Evolutionary conservation across 2,888 invertebrate species (phyloP).

Genomic region (Drosophila infuscata): DNA sequence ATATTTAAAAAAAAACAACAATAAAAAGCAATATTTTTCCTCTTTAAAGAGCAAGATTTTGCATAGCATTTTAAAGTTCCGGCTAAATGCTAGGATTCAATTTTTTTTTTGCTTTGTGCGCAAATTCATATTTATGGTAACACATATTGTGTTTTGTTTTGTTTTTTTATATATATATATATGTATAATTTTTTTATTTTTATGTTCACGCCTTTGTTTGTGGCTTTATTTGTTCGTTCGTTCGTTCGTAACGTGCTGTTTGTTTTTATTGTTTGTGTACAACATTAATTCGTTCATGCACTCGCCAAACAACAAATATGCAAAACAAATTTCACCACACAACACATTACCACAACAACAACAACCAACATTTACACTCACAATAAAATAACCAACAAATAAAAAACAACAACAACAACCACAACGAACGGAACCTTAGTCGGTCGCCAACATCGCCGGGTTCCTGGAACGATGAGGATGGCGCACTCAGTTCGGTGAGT

Average conservation of each 20-base stretch:
- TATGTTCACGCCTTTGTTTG: slow-evolving; percentile 62
- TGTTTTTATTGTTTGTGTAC: slow-evolving; percentile 75
- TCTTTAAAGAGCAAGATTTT: slow-evolving; percentile 2
- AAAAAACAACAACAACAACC: slow-evolving; percentile 12
- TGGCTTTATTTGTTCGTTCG: slow-evolving; percentile 51
- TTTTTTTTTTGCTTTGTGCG: slow-evolving; percentile 26
- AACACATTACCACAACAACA: slow-evolving; percentile 41
- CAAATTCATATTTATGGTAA: slow-evolving; percentile 34
- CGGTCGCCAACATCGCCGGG: slow-evolving; percentile 84
- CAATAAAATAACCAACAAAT: slow-evolving; percentile 46
- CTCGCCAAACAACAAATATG: slow-evolving; percentile 56
- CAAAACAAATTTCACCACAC: slow-evolving; percentile 53
- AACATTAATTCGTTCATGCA: slow-evolving; percentile 70
- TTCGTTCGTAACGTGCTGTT: slow-evolving; percentile 68
- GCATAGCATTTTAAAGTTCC: slow-evolving; percentile 5
- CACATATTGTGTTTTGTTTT: slow-evolving; percentile 30
- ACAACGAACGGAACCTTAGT: slow-evolving; percentile 61
- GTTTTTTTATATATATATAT: not conserved
- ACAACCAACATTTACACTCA: slow-evolving; percentile 34
- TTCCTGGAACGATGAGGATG: slow-evolving; percentile 85
- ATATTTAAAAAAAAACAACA: not conserved
- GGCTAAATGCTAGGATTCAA: slow-evolving; percentile 14
- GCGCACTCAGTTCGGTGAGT: slow-evolving; percentile 83
- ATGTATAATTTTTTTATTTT: slow-evolving; percentile 35
- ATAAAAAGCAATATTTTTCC: not conserved